phyloP scores from a whole-genome alignment of 1,140 invertebrate genomes.

The Sycobia sp. region DNA sequence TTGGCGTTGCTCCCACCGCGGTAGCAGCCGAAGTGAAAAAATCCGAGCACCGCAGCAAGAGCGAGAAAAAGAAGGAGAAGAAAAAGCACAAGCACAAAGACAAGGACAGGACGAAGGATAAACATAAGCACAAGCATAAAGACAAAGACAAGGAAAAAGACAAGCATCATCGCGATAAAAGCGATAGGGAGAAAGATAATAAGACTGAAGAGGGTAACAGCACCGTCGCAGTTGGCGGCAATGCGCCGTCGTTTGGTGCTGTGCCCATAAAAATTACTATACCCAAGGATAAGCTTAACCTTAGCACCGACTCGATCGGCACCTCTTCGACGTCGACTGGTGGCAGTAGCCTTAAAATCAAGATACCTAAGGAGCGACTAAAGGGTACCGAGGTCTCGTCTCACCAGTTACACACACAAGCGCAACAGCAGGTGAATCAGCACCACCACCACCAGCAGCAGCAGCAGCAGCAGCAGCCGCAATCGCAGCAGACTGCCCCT shows the following conservation, averaged over 20 bases:
- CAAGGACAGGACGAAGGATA: slow-evolving; percentile 68
- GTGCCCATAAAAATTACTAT: slow-evolving; percentile 71
- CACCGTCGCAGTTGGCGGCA: background rate
- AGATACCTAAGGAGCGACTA: slow-evolving; percentile 68
- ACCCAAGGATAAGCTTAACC: slow-evolving; percentile 68
- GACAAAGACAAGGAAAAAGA: slow-evolving; percentile 66
- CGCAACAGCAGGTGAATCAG: slow-evolving; percentile 32
- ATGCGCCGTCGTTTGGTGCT: slow-evolving; percentile 44
- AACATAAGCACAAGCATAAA: slow-evolving; percentile 71
- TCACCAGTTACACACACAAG: slow-evolving; percentile 41
- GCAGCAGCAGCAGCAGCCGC: slow-evolving; percentile 41
- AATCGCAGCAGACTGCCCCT: slow-evolving; percentile 39
- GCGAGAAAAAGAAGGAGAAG: slow-evolving; percentile 69
- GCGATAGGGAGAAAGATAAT: slow-evolving; percentile 51
- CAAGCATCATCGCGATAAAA: slow-evolving; percentile 63
- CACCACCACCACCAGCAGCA: slow-evolving; percentile 37
- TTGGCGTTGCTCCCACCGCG: slow-evolving; percentile 27
- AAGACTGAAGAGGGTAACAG: slow-evolving; percentile 36
- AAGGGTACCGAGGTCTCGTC: slow-evolving; percentile 49
- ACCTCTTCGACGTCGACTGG: background rate
- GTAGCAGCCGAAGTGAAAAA: slow-evolving; percentile 46
- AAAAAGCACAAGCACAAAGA: slow-evolving; percentile 72
- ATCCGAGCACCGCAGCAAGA: slow-evolving; percentile 62
- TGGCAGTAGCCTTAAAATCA: slow-evolving; percentile 64
- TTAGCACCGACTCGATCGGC: slow-evolving; percentile 42